Conservation (phyloP, 2,113 vertebrate species). For the Noctilio leporinus region DNA sequence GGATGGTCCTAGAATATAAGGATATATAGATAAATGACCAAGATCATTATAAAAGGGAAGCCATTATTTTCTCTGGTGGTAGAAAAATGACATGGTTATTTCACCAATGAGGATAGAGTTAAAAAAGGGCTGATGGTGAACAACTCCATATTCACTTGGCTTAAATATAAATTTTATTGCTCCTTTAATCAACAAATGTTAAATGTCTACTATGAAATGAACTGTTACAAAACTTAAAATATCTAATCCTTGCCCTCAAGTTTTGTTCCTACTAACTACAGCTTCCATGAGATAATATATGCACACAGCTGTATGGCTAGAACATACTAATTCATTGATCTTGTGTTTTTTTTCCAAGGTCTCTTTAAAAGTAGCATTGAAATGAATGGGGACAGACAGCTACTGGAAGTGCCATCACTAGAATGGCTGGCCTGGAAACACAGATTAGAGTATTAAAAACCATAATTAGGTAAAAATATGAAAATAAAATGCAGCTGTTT, state of each 20-base stretch:
- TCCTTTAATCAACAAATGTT: neutral
- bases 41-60: neutral
- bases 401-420: neutral
- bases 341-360: neutral
- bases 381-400: neutral
- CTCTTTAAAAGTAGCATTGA: neutral
- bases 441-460: neutral
- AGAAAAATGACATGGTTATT: neutral
- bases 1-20: neutral
- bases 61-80: neutral
- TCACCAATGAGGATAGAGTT: neutral
- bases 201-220: constrained; percentile 14
- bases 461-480: neutral
- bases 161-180: neutral
- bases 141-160: neutral
- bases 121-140: neutral
- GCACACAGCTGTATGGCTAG: neutral
- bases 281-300: neutral
- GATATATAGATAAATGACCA: neutral
- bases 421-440: neutral
- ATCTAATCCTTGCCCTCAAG: neutral
- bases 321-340: neutral
- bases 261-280: neutral
- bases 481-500: neutral
- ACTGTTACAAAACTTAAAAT: neutral